Conservation (phyloP, 1,140 invertebrate species). For the Neodiprion fabricii region DNA sequence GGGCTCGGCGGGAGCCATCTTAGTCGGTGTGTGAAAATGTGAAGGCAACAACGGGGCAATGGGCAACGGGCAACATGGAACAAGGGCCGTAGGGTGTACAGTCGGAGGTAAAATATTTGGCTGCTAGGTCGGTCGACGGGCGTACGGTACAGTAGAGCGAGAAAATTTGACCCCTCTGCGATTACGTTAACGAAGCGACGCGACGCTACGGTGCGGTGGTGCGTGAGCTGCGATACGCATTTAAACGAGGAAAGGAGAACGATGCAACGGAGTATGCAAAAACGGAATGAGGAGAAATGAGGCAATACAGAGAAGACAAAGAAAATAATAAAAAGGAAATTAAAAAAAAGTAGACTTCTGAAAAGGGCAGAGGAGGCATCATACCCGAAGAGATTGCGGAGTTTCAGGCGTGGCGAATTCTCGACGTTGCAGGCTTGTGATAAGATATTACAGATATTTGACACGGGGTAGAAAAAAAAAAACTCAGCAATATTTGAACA, state of each 20-base stretch:
- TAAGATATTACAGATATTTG: too few relatives aligned
- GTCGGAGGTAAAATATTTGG: not conserved
- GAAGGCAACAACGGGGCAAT: too few relatives aligned
- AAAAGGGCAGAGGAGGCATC: too few relatives aligned
- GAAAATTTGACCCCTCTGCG: not conserved
- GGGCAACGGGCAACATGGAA: not conserved
- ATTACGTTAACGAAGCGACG: not conserved
- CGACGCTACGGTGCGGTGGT: not conserved
- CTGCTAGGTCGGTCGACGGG: not conserved
- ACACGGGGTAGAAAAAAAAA: too few relatives aligned
- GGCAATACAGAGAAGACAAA: too few relatives aligned
- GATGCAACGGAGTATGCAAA: not conserved
- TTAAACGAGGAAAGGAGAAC: not conserved
- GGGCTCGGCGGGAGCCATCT: conserved; percentile 3
- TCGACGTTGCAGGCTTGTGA: too few relatives aligned
- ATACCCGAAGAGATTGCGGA: too few relatives aligned
- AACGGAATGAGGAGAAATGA: not conserved
- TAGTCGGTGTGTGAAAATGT: not conserved
- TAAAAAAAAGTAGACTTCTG: too few relatives aligned
- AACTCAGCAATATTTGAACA: too few relatives aligned
- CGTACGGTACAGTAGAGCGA: not conserved
- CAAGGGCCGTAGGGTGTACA: conserved; percentile 6
- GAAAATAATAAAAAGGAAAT: too few relatives aligned
- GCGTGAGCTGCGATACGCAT: not conserved
- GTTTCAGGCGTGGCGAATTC: too few relatives aligned